Conservation (phyloP, 2,888 invertebrate genomes). For the Phalera bucephala region DNA sequence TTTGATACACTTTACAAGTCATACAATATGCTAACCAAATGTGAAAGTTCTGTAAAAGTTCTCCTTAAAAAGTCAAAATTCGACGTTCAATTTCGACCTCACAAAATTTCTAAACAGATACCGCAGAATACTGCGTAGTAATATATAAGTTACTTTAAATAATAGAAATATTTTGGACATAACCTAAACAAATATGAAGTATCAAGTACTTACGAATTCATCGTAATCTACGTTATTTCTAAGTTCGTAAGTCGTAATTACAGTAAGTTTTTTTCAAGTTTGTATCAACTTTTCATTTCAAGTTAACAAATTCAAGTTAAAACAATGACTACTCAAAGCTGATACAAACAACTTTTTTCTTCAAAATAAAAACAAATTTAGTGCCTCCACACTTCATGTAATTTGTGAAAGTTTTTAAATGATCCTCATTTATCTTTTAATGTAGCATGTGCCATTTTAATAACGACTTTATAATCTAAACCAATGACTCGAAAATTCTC, state of each 20-base stretch:
- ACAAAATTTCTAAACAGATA: too few species aligned
- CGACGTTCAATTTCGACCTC: too few species aligned
- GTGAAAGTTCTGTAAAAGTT: too few species aligned
- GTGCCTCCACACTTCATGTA: conserved; percentile 21
- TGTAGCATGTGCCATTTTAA: conserved; percentile 27
- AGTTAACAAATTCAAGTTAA: too few species aligned
- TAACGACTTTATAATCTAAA: conserved; percentile 9
- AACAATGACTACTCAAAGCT: not conserved
- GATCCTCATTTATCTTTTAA: conserved; percentile 8
- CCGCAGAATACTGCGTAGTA: too few species aligned
- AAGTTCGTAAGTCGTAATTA: conserved; percentile 11
- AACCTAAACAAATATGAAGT: not conserved
- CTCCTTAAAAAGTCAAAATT: too few species aligned
- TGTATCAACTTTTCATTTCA: conserved; percentile 2
- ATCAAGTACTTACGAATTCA: not conserved
- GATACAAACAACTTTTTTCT: not conserved
- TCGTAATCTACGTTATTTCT: too few species aligned
- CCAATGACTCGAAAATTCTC: conserved; percentile 16
- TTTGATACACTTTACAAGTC: too few species aligned
- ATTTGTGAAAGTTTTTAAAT: conserved; percentile 6
- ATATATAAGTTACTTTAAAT: too few species aligned
- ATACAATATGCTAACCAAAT: too few species aligned
- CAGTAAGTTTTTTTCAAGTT: not conserved
- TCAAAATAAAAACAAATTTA: not conserved
- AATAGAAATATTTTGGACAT: too few species aligned